A percentile compares a stretch with the other conserved stretches of the same genome.
phyloP scores from a whole-genome alignment of 2,797 vertebrate genomes.

The Chrosomus eos region DNA sequence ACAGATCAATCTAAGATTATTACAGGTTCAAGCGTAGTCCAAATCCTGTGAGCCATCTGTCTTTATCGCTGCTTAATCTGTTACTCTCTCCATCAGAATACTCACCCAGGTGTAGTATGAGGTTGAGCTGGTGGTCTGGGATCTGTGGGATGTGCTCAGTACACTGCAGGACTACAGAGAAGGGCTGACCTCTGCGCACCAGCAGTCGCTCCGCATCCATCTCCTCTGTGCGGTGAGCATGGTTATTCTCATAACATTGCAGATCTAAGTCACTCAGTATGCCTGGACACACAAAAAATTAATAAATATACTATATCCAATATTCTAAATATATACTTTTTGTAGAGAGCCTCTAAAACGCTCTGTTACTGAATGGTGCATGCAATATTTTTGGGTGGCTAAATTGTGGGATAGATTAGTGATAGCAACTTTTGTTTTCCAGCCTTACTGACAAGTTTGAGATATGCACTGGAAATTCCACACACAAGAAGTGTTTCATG shows the following conservation, averaged over 20 bases:
- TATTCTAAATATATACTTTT: neutral
- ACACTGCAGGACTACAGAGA: conserved; percentile 71
- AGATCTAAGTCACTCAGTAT: conserved; percentile 68
- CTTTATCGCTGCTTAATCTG: neutral
- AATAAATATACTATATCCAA: neutral
- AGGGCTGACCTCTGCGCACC: conserved; percentile 78
- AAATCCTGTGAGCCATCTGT: neutral
- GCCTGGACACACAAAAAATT: conserved; percentile 56
- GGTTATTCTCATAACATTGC: conserved; percentile 76
- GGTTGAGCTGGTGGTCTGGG: conserved; percentile 65
- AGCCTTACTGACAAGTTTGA: neutral
- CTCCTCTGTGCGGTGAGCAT: conserved; percentile 75
- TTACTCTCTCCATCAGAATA: neutral
- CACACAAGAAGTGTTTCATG: neutral
- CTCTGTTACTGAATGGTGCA: neutral
- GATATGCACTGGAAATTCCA: neutral
- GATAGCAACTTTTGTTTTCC: neutral
- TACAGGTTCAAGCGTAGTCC: neutral
- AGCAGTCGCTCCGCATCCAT: conserved; percentile 74
- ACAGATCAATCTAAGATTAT: neutral
- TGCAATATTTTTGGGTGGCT: neutral
- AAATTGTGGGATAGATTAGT: neutral
- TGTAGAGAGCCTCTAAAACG: neutral
- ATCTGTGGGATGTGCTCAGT: conserved; percentile 44
- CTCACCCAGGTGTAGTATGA: conserved; percentile 79